Base-by-base conservation (phyloP, 2,888 invertebrate species). In the Hyposoter didymator region DNA sequence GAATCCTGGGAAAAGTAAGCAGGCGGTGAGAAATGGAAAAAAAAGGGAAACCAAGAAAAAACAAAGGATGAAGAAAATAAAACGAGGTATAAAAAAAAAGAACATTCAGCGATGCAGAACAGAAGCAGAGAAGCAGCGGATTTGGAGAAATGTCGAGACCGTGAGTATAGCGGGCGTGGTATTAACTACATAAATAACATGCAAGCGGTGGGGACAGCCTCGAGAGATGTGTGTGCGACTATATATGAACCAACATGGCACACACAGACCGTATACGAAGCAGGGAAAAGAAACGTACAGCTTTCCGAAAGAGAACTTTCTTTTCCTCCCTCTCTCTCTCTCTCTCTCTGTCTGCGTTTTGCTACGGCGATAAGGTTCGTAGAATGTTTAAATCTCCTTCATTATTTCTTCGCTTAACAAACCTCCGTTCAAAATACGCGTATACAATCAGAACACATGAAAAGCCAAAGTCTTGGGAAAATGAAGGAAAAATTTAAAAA, bases 151-250 rank as follows among this genome's bases (percentile, higher is more conserved):
- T 84, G 88, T 89, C 90, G 88, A 87, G 88, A 84, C 88, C 59
- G 52, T 55, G 80, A 89, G 90, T 89, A 88, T 86, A 89, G 87
- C 89, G 89, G 91, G 90, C 90, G 90, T 90, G 90, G 91, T 91
- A 91, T 91, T 91, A 91, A 91, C 89, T 91, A 90, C 91, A 91
- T 91, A 91, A 91, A 91, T 91, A 91, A 91, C 91, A 89, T 86
- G 88, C 89, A 88, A 88, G 84, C 82, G 78, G 66, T 62, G 86
- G 86, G 78, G 79, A 83, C 78, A 81, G 78, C 78, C 49, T 49
- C 28, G 47, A 74, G 45, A 67, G 45, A 70, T 45, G 66, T 80
- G 49, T 55, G 64, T 55, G 19, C 32, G 59, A 45, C n/a, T n/a
- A 47, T 78, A 14, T 70, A 70, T 70, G 52, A n/a, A 70, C 70